Conservation (phyloP, 2,888 invertebrate genomes). For the Tenthredo scrophulariae region DNA sequence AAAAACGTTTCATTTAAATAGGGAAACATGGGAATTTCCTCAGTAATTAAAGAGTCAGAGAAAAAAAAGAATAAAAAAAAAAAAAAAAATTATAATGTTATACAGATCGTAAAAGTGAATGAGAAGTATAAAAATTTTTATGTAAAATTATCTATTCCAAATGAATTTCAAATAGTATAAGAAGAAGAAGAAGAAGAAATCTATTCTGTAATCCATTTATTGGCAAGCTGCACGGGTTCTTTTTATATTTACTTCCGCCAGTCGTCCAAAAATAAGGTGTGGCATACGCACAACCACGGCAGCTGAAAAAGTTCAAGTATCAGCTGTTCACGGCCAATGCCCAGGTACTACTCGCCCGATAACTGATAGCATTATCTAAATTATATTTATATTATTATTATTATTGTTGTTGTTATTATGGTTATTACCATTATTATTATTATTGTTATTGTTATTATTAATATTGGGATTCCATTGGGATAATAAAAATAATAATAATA, state of each 20-base stretch:
- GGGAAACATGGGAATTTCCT: neutral
- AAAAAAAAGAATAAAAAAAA: neutral
- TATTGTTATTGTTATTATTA: neutral
- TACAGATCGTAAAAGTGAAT: neutral
- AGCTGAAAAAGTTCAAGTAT: conserved; percentile 26
- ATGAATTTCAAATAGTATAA: neutral
- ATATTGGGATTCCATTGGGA: neutral
- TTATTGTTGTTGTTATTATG: neutral
- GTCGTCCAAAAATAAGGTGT: conserved; percentile 32
- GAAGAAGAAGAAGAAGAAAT: neutral
- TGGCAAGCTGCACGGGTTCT: conserved; percentile 22
- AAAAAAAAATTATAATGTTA: neutral
- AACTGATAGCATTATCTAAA: neutral
- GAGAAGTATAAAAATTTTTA: neutral
- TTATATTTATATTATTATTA: neutral
- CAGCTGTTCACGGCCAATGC: conserved; percentile 15
- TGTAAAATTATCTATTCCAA: neutral
- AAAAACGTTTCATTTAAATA: neutral
- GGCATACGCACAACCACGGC: neutral
- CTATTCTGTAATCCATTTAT: conserved; percentile 10
- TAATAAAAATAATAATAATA: neutral
- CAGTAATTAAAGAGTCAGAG: neutral
- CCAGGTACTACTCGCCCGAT: neutral
- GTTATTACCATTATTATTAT: neutral
- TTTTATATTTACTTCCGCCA: conserved; percentile 42